These are phyloP conservation scores for Thecophora atra DNA, from an alignment of 2,888 invertebrate species.

Conservation along the genomic window DNA sequence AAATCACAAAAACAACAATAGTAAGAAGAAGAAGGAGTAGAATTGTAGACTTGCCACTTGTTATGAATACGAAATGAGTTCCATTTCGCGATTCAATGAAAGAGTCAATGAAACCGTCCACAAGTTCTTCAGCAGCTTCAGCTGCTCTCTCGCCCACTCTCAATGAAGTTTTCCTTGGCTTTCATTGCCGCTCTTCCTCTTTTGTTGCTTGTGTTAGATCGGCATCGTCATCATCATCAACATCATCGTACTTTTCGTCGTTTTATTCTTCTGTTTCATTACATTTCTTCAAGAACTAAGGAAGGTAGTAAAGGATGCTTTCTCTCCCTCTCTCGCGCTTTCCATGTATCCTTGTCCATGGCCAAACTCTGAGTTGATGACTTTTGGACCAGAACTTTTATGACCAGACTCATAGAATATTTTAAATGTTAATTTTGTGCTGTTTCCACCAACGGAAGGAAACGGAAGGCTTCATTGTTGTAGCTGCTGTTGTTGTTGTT, in stretches of 20 bases:
- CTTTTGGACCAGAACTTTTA: background rate
- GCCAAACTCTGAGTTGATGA: no score
- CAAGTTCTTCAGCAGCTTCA: background rate
- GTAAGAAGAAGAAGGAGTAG: background rate
- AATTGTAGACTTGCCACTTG: slow-evolving; percentile 56
- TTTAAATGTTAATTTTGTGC: slow-evolving; percentile 43
- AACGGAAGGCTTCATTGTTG: background rate
- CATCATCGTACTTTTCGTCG: background rate
- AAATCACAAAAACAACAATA: background rate
- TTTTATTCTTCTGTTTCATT: background rate
- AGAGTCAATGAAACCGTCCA: background rate
- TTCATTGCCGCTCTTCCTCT: background rate
- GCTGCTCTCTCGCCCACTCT: background rate
- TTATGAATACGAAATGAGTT: slow-evolving; percentile 62
- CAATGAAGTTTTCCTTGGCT: background rate
- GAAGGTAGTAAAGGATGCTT: no score
- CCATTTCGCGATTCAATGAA: slow-evolving; percentile 25
- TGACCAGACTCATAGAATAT: slow-evolving; percentile 57
- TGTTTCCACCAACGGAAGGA: background rate
- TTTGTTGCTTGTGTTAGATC: no score
- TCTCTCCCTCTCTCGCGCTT: no score
- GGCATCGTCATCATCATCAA: background rate
- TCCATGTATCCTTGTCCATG: no score
- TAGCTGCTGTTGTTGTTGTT: slow-evolving; percentile 6
- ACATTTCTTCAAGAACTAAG: background rate